phyloP scores from a whole-genome alignment of 2,888 invertebrate species.

The Crocallis elinguaria region DNA sequence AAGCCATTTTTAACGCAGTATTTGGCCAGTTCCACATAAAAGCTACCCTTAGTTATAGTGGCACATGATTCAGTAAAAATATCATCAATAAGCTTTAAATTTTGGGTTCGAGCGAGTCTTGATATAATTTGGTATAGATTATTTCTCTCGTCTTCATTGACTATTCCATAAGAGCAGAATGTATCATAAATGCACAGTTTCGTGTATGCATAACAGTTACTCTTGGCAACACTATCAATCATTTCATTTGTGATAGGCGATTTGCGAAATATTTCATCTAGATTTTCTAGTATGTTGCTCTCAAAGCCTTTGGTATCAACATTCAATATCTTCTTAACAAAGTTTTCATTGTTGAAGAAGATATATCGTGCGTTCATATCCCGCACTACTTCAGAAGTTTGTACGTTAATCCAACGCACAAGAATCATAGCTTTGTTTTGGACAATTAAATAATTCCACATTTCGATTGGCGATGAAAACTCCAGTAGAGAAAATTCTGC shows the following conservation, averaged over 20 bases:
- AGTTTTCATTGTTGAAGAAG: conserved; percentile 75
- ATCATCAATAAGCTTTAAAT: conserved; percentile 80
- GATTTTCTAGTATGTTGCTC: conserved; percentile 64
- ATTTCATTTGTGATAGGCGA: conserved; percentile 85
- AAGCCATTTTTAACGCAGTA: conserved; percentile 82
- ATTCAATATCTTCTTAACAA: conserved; percentile 70
- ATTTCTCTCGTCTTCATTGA: conserved; percentile 83
- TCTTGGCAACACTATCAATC: conserved; percentile 79
- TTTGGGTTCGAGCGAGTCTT: conserved; percentile 85
- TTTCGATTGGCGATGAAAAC: conserved; percentile 77
- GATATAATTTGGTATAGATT: conserved; percentile 84
- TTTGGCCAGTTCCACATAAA: conserved; percentile 81
- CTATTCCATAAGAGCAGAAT: conserved; percentile 86
- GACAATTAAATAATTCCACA: conserved; percentile 86
- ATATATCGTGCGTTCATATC: conserved; percentile 78
- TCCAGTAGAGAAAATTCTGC: conserved; percentile 80
- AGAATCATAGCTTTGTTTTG: conserved; percentile 85
- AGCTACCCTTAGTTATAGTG: conserved; percentile 75
- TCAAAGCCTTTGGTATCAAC: conserved; percentile 74
- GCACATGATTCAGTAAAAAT: conserved; percentile 82
- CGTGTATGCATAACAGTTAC: conserved; percentile 77
- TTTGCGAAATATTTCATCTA: conserved; percentile 80
- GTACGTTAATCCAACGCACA: conserved; percentile 86
- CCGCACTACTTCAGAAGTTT: conserved; percentile 78
- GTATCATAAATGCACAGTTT: conserved; percentile 86